These are phyloP conservation scores for Netelia virgata DNA, from an alignment of 2,888 invertebrate species.

Conservation along the genomic window DNA sequence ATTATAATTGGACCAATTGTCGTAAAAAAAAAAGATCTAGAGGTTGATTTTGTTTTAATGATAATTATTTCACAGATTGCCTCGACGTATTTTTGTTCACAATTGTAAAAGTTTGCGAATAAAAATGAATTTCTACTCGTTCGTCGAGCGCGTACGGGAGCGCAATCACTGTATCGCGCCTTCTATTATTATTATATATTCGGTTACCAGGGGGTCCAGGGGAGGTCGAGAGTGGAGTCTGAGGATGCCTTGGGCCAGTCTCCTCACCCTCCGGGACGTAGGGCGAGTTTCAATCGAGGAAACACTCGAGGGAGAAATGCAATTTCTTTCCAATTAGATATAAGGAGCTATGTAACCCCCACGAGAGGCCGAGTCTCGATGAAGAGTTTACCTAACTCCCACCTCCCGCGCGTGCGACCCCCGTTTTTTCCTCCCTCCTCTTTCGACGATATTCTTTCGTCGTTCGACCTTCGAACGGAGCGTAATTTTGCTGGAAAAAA, in stretches of 20 bases:
- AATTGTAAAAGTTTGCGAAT: no score
- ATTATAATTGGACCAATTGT: no score
- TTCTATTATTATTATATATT: no score
- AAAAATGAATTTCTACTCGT: no score
- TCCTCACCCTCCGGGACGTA: conserved; percentile 8
- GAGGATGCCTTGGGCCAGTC: not conserved
- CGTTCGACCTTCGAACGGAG: conserved; percentile 51
- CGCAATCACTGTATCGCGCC: no score
- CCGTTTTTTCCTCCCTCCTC: conserved; percentile 2
- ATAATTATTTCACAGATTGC: no score
- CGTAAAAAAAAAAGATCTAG: no score
- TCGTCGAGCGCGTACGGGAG: no score
- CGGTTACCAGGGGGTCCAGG: no score
- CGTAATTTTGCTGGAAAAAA: conserved; percentile 60
- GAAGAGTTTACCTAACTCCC: conserved; percentile 53
- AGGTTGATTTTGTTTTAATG: no score
- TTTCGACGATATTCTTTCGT: conserved; percentile 41
- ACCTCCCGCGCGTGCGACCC: not conserved
- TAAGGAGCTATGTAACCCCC: conserved; percentile 41
- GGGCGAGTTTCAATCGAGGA: conserved; percentile 63
- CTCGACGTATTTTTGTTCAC: no score
- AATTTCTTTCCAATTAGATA: conserved; percentile 72
- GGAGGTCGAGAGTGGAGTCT: no score
- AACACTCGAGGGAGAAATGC: conserved; percentile 68
- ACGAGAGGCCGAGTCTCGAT: conserved; percentile 45